Base-by-base conservation (phyloP, 2,888 invertebrate genomes). In the Leucoma salicis region DNA sequence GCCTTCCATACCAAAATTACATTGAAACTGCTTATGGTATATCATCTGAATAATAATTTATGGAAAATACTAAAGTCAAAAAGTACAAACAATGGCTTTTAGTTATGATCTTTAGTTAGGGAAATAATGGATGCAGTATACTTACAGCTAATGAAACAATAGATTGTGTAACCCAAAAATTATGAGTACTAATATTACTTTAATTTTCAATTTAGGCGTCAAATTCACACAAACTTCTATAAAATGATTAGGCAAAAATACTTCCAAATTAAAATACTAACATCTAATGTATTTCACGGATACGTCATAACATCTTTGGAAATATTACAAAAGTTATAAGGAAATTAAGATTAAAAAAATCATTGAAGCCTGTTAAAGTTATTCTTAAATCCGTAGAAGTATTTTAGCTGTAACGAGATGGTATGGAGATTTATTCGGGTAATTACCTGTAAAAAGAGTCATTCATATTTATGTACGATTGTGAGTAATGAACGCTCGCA, bases 221-320 rank as follows among this genome's bases (percentile, higher is more conserved):
- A 57, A 57, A 42, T 45, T 51, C 31, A 35, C 42, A 35, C 48
- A 28, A 46, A 31, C 7, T 35, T 39, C n/a, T 36, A 36, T n/a
- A 25, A 45, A 39, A 28, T 38, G n/a, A n/a, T n/a, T n/a, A 34
- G 10, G 28, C 27, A 11, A 46, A 35, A 34, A 33, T 25, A 31
- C 36, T 40, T 12, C 12, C 1, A 25, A 27, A 2, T 25, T 3
- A 13, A 28, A 24, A 14, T 31, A 16, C 16, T 21, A 16, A 29
- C 24, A 10, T 25, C 27, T 14, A 2, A 25, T 42, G 42, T 51
- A 41, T 32, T 45, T 44, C 46, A 31, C 13, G 28, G 31, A 40
- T 25, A 31, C 16, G 5, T 21, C 5, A 7, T 15, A 37, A 42
- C 14, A 8, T 2, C 15, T 41, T 35, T 31, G 10, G 4, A 21